Evolutionary conservation across 2,113 vertebrate species (phyloP).

Genomic region (Origma solitaria): DNA sequence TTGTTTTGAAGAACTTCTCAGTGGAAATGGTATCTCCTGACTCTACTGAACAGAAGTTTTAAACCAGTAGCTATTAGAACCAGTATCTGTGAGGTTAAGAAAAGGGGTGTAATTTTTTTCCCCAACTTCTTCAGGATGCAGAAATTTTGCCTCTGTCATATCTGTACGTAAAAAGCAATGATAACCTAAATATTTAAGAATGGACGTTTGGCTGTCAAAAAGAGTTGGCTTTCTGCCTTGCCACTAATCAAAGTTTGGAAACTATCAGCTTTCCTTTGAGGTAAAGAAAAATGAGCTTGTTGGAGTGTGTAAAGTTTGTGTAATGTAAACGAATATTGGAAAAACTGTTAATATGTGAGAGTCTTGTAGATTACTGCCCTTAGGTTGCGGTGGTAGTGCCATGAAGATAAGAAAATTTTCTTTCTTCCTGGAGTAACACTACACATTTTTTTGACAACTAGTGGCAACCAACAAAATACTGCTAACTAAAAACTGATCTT

Average conservation of each 20-base stretch:
- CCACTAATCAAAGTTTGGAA: background rate
- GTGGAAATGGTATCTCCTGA: background rate
- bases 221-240: background rate
- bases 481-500: background rate
- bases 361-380: background rate
- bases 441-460: fast-evolving
- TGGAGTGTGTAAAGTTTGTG: background rate
- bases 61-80: background rate
- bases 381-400: background rate
- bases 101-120: fast-evolving
- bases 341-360: background rate
- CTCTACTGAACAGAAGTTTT: background rate
- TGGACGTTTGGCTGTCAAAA: background rate
- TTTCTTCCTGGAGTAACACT: background rate
- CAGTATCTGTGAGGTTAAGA: background rate
- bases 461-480: background rate
- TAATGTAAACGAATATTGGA: background rate
- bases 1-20: background rate
- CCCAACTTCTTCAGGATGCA: background rate
- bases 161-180: background rate
- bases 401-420: background rate
- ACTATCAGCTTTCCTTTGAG: background rate
- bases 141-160: background rate
- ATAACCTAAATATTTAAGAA: background rate
- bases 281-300: background rate